These are phyloP conservation scores for Iselma pallidipennis DNA, from an alignment of 2,888 invertebrate genomes.

Conservation along the genomic window DNA sequence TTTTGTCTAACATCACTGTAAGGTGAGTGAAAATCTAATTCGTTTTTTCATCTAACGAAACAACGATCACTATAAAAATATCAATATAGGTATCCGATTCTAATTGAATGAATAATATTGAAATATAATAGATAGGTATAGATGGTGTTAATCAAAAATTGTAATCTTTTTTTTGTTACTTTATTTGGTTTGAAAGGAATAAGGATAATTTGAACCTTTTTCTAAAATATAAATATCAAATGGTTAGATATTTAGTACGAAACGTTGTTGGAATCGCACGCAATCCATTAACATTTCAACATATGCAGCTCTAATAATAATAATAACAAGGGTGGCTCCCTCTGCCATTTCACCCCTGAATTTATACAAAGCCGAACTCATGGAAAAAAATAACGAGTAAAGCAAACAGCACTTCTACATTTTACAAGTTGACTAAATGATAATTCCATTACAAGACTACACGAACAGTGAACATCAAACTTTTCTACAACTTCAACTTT, in stretches of 20 bases:
- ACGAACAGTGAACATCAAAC: conserved; percentile 16
- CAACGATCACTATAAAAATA: too few relatives aligned
- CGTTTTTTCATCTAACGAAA: too few relatives aligned
- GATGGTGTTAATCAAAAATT: too few relatives aligned
- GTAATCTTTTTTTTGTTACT: too few relatives aligned
- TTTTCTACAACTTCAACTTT: neutral
- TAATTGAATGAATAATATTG: too few relatives aligned
- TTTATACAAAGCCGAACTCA: conserved; percentile 40
- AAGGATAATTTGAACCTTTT: too few relatives aligned
- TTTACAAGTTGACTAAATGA: conserved; percentile 51
- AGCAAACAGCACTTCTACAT: conserved; percentile 48
- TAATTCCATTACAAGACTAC: conserved; percentile 46
- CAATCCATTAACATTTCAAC: conserved; percentile 43
- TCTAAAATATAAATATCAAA: too few relatives aligned
- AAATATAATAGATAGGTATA: too few relatives aligned
- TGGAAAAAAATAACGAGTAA: conserved; percentile 47
- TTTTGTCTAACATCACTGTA: conserved; percentile 22
- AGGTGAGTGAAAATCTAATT: conserved; percentile 20
- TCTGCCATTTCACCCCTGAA: conserved; percentile 37
- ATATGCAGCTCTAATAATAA: conserved; percentile 39
- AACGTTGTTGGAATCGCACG: conserved; percentile 22
- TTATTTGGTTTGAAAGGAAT: too few relatives aligned
- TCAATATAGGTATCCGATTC: too few relatives aligned
- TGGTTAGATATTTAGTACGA: too few relatives aligned
- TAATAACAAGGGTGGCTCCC: conserved; percentile 49